Evolutionary conservation across 2,888 invertebrate species (phyloP).

Genomic region (Amblyjoppa proteus): DNA sequence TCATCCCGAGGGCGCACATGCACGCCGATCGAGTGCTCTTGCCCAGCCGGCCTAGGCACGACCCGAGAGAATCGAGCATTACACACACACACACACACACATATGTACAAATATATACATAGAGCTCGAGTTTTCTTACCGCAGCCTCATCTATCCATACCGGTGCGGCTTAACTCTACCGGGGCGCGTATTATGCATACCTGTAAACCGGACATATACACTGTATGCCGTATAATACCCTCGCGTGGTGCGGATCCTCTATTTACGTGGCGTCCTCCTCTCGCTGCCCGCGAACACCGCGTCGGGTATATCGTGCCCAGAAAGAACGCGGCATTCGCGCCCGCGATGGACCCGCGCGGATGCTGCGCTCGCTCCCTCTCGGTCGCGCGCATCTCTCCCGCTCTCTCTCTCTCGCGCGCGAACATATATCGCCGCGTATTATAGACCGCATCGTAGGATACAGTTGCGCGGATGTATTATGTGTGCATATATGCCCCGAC

Average conservation of each 20-base stretch:
- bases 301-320: neutral
- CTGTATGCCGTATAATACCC: conserved; percentile 14
- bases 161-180: neutral
- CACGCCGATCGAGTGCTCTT: conserved; percentile 11
- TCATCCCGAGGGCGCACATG: conserved; percentile 48
- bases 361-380: conserved; percentile 4
- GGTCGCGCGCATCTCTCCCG: neutral
- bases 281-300: neutral
- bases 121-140: neutral
- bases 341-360: neutral
- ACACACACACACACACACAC: neutral
- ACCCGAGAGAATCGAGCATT: conserved; percentile 28
- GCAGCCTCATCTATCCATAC: conserved; percentile 23
- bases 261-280: conserved; percentile 31
- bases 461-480: neutral
- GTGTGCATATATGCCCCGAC: neutral
- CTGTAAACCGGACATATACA: neutral
- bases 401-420: conserved; percentile 47
- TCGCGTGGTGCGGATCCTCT: conserved; percentile 34
- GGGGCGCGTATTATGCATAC: conserved; percentile 42
- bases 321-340: neutral
- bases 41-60: conserved; percentile 6
- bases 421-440: conserved; percentile 28
- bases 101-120: neutral
- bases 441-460: conserved; percentile 16